These are phyloP conservation scores for Lepus americanus DNA, from an alignment of 2,113 vertebrate genomes.

Conservation along the genomic window DNA sequence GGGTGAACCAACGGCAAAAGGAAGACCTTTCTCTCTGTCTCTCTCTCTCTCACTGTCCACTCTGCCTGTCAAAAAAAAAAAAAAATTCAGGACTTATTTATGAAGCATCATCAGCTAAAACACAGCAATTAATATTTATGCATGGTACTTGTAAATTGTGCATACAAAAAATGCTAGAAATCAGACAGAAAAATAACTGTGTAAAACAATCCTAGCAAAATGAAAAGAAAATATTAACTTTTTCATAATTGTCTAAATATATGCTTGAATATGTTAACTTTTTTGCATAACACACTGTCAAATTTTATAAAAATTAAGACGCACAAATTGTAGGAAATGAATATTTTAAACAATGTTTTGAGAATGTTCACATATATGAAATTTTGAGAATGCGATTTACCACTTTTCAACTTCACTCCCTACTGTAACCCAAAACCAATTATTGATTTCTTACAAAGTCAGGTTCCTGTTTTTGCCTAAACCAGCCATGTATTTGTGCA, in stretches of 20 bases:
- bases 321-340: background rate
- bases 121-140: background rate
- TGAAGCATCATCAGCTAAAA: background rate
- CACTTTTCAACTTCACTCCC: background rate
- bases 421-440: background rate
- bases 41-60: too few species aligned
- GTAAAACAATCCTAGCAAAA: background rate
- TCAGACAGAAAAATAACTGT: background rate
- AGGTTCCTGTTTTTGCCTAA: background rate
- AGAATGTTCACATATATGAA: background rate
- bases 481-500: rapidly evolving
- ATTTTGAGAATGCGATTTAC: background rate
- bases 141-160: background rate
- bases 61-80: too few species aligned
- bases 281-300: background rate
- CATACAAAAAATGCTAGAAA: background rate
- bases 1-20: too few species aligned
- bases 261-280: background rate
- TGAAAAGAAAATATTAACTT: background rate
- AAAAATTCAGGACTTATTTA: background rate
- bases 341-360: background rate
- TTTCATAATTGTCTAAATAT: background rate
- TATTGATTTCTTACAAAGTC: background rate
- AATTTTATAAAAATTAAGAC: background rate
- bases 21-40: too few species aligned